A percentile compares a stretch with the other conserved stretches of the same genome.
Conservation (phyloP, 1,140 invertebrate genomes). For the Trialeurodes vaporariorum region DNA sequence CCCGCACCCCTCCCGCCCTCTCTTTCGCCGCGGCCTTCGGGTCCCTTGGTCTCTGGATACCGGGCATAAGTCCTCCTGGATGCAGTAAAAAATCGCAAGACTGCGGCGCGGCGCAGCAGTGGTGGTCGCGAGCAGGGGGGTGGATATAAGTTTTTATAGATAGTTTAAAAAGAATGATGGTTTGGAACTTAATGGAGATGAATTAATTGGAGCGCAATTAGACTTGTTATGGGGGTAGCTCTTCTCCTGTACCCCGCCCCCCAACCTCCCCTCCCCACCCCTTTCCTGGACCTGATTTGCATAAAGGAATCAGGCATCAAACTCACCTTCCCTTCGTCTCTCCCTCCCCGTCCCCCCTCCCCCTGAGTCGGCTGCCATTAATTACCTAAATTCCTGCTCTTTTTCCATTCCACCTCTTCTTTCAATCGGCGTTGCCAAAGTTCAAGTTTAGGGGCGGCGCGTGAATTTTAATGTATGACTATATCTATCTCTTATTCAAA, state of each 20-base stretch:
- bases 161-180: conserved; percentile 1
- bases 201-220: background rate
- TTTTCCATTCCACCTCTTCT: too few relatives aligned
- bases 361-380: background rate
- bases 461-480: too few relatives aligned
- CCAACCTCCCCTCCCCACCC: too few relatives aligned
- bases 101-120: too few relatives aligned
- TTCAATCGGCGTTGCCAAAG: too few relatives aligned
- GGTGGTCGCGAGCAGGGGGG: too few relatives aligned
- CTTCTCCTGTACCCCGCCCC: too few relatives aligned
- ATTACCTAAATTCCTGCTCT: background rate
- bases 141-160: background rate
- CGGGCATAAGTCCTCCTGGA: too few relatives aligned
- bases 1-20: background rate
- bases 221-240: background rate
- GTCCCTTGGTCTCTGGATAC: background rate
- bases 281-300: background rate
- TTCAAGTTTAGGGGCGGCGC: too few relatives aligned
- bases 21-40: background rate
- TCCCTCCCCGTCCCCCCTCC: background rate
- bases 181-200: background rate
- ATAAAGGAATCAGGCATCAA: background rate
- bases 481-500: too few relatives aligned
- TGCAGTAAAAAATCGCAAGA: too few relatives aligned
- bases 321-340: background rate